These are phyloP conservation scores for Channa maculata DNA, from an alignment of 2,113 vertebrate genomes.

Conservation along the genomic window DNA sequence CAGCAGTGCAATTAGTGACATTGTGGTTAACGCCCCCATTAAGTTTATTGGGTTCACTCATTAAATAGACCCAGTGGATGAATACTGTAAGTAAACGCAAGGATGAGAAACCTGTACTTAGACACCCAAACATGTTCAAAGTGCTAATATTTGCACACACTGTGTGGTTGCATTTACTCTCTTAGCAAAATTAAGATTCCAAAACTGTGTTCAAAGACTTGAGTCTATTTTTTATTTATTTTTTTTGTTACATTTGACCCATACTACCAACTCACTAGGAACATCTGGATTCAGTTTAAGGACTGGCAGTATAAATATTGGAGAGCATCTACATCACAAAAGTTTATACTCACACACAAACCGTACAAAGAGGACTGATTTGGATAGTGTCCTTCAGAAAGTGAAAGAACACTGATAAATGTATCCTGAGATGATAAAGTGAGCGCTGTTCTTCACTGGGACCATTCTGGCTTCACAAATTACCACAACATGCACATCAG, in stretches of 20 bases:
- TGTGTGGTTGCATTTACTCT: background rate
- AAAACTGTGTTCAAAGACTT: too few relatives aligned
- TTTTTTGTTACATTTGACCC: too few relatives aligned
- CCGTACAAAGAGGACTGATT: background rate
- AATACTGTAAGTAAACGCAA: too few relatives aligned
- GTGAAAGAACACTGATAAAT: conserved; percentile 41
- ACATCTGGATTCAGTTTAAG: conserved; percentile 62
- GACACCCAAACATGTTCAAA: too few relatives aligned
- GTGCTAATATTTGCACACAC: background rate
- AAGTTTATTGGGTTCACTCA: too few relatives aligned
- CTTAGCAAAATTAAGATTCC: too few relatives aligned
- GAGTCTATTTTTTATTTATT: too few relatives aligned
- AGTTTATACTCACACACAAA: background rate
- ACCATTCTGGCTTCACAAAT: conserved; percentile 23
- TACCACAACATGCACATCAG: conserved; percentile 4
- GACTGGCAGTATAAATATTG: conserved; percentile 38
- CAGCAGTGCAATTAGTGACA: background rate
- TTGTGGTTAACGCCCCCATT: conserved; percentile 27
- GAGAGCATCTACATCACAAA: conserved; percentile 46
- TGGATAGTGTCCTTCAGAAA: conserved; percentile 5
- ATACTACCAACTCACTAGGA: conserved; percentile 1
- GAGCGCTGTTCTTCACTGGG: background rate
- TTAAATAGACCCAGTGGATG: too few relatives aligned
- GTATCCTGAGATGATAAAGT: background rate
- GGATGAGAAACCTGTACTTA: too few relatives aligned